These are phyloP conservation scores for Gymnogyps californianus DNA, from an alignment of 2,113 vertebrate species.

Conservation along the genomic window DNA sequence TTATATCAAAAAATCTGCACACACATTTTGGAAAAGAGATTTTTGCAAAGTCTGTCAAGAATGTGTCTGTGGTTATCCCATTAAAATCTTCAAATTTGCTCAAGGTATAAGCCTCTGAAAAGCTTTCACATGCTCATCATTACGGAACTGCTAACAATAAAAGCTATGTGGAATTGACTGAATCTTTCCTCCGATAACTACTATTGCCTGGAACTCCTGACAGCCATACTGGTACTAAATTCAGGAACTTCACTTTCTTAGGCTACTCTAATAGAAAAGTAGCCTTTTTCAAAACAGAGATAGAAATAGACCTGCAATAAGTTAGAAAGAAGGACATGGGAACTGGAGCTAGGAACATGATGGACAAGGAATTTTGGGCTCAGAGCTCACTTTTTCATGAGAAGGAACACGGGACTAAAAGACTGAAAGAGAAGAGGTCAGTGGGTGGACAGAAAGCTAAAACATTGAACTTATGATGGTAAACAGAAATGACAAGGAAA, in stretches of 20 bases:
- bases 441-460: background rate
- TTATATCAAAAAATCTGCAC: background rate
- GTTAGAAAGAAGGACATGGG: background rate
- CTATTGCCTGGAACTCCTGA: background rate
- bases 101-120: background rate
- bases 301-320: background rate
- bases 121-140: background rate
- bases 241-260: background rate
- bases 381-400: background rate
- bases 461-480: background rate
- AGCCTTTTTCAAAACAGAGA: background rate
- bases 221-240: background rate
- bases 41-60: background rate
- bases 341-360: background rate
- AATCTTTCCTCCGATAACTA: background rate
- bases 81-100: background rate
- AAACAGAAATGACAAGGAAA: background rate
- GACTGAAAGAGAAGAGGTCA: background rate
- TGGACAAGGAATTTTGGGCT: background rate
- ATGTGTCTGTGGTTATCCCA: background rate
- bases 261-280: background rate
- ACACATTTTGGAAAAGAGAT: background rate
- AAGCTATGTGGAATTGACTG: background rate
- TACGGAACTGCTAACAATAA: background rate
- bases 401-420: background rate